Evolutionary conservation across 2,797 vertebrate species (phyloP).

Genomic region (Choloepus didactylus): DNA sequence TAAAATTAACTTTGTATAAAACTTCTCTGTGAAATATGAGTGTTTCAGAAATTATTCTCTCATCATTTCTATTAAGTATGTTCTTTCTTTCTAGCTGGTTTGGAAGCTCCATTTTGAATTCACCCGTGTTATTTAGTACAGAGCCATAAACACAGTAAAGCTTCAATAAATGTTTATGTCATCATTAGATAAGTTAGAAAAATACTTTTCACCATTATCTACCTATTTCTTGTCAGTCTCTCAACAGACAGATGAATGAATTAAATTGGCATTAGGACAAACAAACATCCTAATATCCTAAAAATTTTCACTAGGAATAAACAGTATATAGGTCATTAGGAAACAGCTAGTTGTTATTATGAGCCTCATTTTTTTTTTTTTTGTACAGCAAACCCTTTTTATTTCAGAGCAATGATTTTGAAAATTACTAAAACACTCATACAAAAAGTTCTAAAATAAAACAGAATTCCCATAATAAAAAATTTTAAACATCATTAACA

Average conservation of each 20-base stretch:
- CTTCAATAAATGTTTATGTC: not conserved
- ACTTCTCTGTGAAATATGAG: not conserved
- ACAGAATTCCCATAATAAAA: not conserved
- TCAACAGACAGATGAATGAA: not conserved
- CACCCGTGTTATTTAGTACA: not conserved
- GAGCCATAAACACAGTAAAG: not conserved
- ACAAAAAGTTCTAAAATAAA: conserved; percentile 30
- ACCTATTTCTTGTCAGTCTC: not conserved
- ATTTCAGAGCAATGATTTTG: conserved; percentile 5
- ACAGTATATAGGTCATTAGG: not conserved
- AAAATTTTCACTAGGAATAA: not conserved
- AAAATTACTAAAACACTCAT: conserved; percentile 59
- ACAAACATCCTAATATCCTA: not conserved
- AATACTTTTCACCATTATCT: not conserved
- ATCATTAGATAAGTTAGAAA: not conserved
- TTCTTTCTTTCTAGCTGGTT: conserved; percentile 3
- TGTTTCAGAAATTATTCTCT: not conserved
- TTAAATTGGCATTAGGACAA: not conserved
- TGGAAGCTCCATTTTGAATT: conserved; percentile 10
- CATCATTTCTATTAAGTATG: not conserved
- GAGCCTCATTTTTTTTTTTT: not conserved
- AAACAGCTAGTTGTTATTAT: not conserved
- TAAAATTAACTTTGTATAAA: conserved; percentile 22
- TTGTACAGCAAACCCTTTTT: not conserved
- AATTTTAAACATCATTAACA: not conserved